Conservation (phyloP, 2,888 invertebrate genomes). For the Diaprepes abbreviatus region DNA sequence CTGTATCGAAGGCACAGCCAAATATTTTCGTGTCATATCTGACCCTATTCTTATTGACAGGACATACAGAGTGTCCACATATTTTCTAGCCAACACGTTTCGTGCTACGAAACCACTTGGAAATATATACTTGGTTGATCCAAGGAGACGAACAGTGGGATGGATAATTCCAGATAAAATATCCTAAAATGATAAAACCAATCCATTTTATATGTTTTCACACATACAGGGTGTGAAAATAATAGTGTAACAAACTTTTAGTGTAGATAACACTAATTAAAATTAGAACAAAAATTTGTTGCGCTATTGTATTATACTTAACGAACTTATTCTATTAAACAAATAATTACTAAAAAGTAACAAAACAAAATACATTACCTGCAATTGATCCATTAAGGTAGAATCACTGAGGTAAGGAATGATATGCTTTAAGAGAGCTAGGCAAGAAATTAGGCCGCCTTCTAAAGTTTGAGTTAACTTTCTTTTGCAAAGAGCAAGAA, state of each 20-base stretch:
- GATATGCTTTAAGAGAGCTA: slow-evolving; percentile 84
- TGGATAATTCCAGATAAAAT: slow-evolving; percentile 87
- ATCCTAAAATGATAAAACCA: too few species aligned
- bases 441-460: slow-evolving; percentile 87
- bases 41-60: slow-evolving; percentile 82
- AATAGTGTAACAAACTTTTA: too few species aligned
- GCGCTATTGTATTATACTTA: too few species aligned
- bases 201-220: too few species aligned
- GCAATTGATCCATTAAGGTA: slow-evolving; percentile 88
- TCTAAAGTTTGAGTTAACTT: slow-evolving; percentile 88
- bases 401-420: slow-evolving; percentile 87
- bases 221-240: too few species aligned
- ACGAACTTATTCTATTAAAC: too few species aligned
- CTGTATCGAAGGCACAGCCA: slow-evolving; percentile 79
- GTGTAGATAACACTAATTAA: too few species aligned
- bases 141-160: slow-evolving; percentile 85
- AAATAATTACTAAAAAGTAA: too few species aligned
- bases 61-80: slow-evolving; percentile 86
- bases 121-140: slow-evolving; percentile 84
- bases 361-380: slow-evolving; percentile 75
- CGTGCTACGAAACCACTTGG: slow-evolving; percentile 85
- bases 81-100: slow-evolving; percentile 82
- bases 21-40: slow-evolving; percentile 82
- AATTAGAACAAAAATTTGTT: too few species aligned
- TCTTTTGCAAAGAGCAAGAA: slow-evolving; percentile 84